Conservation (phyloP, 2,113 vertebrate genomes). For the Platichthys stellatus region DNA sequence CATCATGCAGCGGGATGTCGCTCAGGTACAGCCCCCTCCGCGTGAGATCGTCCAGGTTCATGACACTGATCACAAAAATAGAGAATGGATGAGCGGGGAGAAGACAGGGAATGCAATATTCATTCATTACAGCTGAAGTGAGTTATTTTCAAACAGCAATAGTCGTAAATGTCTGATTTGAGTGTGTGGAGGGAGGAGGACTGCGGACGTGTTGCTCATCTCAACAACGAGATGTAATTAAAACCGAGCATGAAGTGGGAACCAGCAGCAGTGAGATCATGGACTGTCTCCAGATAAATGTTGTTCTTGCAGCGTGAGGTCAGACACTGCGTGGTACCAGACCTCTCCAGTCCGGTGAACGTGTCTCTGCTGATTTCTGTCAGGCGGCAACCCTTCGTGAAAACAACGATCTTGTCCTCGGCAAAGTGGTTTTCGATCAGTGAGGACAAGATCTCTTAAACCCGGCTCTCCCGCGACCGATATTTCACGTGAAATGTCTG, state of each 20-base stretch:
- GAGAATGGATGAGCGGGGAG: neutral
- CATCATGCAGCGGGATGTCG: constrained; percentile 97
- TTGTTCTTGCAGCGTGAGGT: constrained; percentile 26
- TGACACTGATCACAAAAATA: constrained; percentile 84
- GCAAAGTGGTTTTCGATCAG: constrained; percentile 26
- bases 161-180: constrained; percentile 7
- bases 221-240: constrained; percentile 31
- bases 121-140: too few relatives aligned
- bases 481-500: constrained; percentile 21
- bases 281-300: constrained; percentile 32
- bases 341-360: constrained; percentile 17
- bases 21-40: constrained; percentile 95
- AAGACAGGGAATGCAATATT: neutral
- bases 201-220: neutral
- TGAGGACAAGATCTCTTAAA: constrained; percentile 29
- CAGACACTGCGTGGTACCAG: constrained; percentile 12
- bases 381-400: constrained; percentile 22
- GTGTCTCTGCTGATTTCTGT: constrained; percentile 17
- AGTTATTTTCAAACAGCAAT: too few relatives aligned
- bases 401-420: constrained; percentile 27
- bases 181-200: neutral
- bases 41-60: constrained; percentile 98
- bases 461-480: constrained; percentile 10
- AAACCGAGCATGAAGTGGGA: constrained; percentile 19
- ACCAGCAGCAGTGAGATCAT: constrained; percentile 25